These are phyloP conservation scores for Anser brachyrhynchus DNA, from an alignment of 2,113 vertebrate genomes.

Conservation along the genomic window DNA sequence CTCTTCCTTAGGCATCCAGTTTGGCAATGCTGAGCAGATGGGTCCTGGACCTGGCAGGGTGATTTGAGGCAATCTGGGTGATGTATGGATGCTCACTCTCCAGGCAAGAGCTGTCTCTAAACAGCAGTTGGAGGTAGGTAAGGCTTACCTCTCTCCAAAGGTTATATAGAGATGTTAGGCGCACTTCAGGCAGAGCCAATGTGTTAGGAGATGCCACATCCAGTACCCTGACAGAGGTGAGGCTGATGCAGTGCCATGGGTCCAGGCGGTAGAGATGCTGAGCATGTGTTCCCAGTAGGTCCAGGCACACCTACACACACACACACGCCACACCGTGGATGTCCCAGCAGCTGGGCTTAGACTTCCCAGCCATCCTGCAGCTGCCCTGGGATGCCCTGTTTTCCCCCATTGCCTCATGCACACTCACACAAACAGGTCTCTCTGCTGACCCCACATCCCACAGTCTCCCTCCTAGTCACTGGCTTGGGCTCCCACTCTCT, in stretches of 20 bases:
- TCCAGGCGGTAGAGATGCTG: background rate
- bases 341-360: background rate
- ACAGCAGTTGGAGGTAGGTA: fast-evolving
- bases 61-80: background rate
- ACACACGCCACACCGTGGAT: background rate
- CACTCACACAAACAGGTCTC: background rate
- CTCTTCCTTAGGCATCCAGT: background rate
- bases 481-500: background rate
- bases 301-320: background rate
- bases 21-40: background rate
- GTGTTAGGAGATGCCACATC: background rate
- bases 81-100: background rate
- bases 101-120: background rate
- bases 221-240: background rate
- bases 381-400: background rate
- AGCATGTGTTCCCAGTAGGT: background rate
- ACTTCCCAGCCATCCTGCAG: fast-evolving
- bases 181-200: background rate
- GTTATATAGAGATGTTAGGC: background rate
- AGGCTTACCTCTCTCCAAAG: background rate
- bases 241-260: background rate
- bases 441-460: fast-evolving
- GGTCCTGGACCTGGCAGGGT: background rate
- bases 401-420: background rate
- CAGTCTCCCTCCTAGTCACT: background rate